phyloP scores from a whole-genome alignment of 37 sponge, comb jelly and placozoan genomes.

The Eunapius fragilis region DNA sequence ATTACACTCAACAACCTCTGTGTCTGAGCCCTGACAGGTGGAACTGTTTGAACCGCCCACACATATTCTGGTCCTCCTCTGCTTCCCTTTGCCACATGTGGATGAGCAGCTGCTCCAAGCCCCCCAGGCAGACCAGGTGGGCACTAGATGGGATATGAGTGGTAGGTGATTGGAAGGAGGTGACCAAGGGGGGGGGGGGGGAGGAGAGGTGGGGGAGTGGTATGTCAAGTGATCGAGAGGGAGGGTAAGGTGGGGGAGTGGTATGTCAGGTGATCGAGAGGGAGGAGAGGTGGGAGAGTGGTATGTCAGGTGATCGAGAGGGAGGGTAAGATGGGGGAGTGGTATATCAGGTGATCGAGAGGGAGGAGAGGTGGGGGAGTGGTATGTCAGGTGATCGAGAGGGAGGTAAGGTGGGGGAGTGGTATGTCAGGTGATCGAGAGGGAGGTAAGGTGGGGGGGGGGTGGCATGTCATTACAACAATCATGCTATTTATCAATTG shows the following conservation, averaged over 20 bases:
- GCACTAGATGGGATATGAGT: background rate
- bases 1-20: slow-evolving; percentile 26
- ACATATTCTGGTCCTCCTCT: slow-evolving; percentile 25
- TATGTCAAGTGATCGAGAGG: no score
- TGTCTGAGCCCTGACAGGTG: slow-evolving; percentile 19
- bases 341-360: no score
- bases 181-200: no score
- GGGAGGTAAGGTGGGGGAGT: no score
- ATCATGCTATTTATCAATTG: background rate
- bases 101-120: slow-evolving; percentile 34
- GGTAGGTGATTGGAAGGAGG: background rate
- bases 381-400: no score
- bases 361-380: no score
- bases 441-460: background rate
- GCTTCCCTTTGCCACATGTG: slow-evolving; percentile 41
- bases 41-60: background rate
- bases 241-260: no score
- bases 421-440: no score
- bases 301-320: no score
- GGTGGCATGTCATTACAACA: background rate
- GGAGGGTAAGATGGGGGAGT: no score
- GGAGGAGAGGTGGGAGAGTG: no score
- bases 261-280: no score
- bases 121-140: slow-evolving; percentile 34
- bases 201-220: background rate